phyloP scores from a whole-genome alignment of 2,113 vertebrate species.

The Pagrus major region DNA sequence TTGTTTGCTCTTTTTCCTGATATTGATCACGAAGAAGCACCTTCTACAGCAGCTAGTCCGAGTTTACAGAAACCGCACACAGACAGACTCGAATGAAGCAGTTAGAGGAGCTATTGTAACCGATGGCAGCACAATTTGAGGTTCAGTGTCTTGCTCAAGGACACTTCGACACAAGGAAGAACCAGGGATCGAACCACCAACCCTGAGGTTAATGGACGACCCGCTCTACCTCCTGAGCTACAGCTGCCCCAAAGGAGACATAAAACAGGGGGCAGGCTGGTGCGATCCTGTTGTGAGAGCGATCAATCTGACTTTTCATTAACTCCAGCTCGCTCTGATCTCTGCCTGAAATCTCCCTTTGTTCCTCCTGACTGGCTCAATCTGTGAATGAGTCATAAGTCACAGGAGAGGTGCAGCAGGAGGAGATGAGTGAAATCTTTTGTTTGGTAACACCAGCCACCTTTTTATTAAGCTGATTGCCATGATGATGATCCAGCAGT shows the following conservation, averaged over 20 bases:
- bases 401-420: constrained; percentile 40
- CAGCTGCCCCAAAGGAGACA: too few species aligned
- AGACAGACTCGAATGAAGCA: neutral
- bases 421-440: constrained; percentile 31
- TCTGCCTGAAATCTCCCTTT: constrained; percentile 56
- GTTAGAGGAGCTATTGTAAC: neutral
- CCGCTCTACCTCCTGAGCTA: too few species aligned
- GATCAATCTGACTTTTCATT: constrained; percentile 52
- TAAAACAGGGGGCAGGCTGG: neutral
- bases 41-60: constrained; percentile 5
- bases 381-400: constrained; percentile 68
- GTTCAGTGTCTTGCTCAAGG: too few species aligned
- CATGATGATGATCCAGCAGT: constrained; percentile 36
- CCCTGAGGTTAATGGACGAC: too few species aligned
- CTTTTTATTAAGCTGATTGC: constrained; percentile 50
- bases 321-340: constrained; percentile 51
- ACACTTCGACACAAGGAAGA: too few species aligned
- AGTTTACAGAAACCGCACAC: constrained; percentile 7
- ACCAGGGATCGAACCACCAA: too few species aligned
- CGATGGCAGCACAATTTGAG: too few species aligned
- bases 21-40: constrained; percentile 28
- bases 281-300: constrained; percentile 30
- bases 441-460: constrained; percentile 63
- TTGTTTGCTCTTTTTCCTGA: constrained; percentile 44
- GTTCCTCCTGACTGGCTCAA: constrained; percentile 59